These are phyloP conservation scores for Ophioninae sp. DNA, from an alignment of 2,888 invertebrate genomes.

Conservation along the genomic window DNA sequence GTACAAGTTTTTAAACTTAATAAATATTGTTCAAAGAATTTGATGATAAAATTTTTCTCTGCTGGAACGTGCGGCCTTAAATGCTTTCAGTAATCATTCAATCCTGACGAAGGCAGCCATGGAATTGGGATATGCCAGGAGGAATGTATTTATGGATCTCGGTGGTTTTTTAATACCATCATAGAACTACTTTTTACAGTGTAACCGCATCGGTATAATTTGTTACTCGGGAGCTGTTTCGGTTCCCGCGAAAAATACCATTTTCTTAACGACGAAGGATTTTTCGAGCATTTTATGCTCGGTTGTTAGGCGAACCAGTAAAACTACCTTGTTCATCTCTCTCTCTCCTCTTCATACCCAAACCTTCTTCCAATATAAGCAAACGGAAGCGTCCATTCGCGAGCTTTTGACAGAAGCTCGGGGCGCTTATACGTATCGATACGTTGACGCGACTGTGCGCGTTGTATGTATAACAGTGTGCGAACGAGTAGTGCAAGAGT, in stretches of 20 bases:
- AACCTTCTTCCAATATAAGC: neutral
- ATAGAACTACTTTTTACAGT: neutral
- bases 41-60: no score
- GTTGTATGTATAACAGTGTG: neutral
- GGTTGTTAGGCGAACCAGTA: constrained; percentile 30
- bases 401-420: constrained; percentile 70
- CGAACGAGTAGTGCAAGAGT: constrained; percentile 17
- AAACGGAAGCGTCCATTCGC: constrained; percentile 29
- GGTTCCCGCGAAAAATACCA: constrained; percentile 7
- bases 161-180: neutral
- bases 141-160: neutral
- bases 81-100: neutral
- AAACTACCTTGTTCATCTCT: constrained; percentile 26
- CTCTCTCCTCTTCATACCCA: constrained; percentile 7
- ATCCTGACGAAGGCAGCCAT: neutral
- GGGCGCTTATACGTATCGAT: neutral
- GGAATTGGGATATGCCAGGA: neutral
- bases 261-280: constrained; percentile 21
- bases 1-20: no score
- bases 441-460: constrained; percentile 42
- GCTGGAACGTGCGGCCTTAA: neutral
- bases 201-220: neutral
- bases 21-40: no score
- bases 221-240: constrained; percentile 6
- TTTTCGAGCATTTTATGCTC: constrained; percentile 2